These are phyloP conservation scores for Synergus itoensis DNA, from an alignment of 2,888 invertebrate genomes.

Conservation along the genomic window DNA sequence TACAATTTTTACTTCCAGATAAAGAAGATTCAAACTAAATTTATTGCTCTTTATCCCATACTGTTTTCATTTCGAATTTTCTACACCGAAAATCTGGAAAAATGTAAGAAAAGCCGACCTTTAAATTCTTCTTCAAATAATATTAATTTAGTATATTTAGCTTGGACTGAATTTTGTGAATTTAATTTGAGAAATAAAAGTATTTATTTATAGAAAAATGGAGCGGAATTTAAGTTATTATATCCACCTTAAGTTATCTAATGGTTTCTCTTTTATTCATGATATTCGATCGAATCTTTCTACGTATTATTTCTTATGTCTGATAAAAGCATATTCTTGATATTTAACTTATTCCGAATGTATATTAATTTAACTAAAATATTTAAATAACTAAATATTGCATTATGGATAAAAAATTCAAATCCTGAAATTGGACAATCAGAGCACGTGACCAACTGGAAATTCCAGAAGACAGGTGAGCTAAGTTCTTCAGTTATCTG, in stretches of 20 bases:
- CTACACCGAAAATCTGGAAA: neutral
- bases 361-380: too few species aligned
- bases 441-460: slow-evolving; percentile 27
- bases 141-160: neutral
- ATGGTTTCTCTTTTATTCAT: neutral
- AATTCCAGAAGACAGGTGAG: slow-evolving; percentile 38
- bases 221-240: neutral
- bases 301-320: too few species aligned
- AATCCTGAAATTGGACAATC: neutral
- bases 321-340: neutral
- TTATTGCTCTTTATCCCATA: neutral
- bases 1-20: neutral
- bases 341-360: too few species aligned
- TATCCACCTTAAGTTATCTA: neutral
- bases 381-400: too few species aligned
- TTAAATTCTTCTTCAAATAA: neutral
- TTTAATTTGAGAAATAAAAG: neutral
- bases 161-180: neutral
- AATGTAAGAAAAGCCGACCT: neutral
- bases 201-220: neutral
- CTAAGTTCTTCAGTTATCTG: slow-evolving; percentile 57
- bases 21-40: slow-evolving; percentile 19
- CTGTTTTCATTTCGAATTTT: neutral
- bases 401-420: too few species aligned
- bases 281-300: neutral